Conservation (phyloP, 1,140 invertebrate genomes). For the Calosoma granatense region DNA sequence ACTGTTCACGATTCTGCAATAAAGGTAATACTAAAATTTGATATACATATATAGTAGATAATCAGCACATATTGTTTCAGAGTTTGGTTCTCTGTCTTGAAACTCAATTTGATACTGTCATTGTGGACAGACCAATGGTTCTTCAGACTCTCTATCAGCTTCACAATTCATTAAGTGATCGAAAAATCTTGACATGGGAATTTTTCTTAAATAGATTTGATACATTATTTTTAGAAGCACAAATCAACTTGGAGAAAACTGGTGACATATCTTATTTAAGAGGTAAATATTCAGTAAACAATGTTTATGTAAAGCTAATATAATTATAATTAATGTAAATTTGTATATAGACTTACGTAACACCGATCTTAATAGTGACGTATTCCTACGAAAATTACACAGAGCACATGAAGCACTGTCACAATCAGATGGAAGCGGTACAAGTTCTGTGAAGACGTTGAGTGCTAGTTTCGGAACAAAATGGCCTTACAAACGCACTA, state of each 20-base stretch:
- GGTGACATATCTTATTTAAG: conserved; percentile 72
- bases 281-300: too few species aligned
- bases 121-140: conserved; percentile 93
- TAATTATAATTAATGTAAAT: neutral
- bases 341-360: conserved; percentile 67
- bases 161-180: conserved; percentile 83
- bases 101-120: conserved; percentile 88
- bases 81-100: conserved; percentile 78
- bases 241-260: conserved; percentile 76
- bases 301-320: conserved; percentile 4
- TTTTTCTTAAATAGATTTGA: conserved; percentile 98
- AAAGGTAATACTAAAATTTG: conserved; percentile 41
- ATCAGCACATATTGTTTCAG: conserved; percentile 38
- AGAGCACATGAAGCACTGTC: conserved; percentile 84
- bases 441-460: conserved; percentile 63
- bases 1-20: conserved; percentile 85
- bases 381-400: conserved; percentile 77
- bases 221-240: conserved; percentile 88
- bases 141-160: conserved; percentile 93
- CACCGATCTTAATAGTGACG: conserved; percentile 80
- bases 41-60: neutral
- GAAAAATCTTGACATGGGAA: conserved; percentile 90
- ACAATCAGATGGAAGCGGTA: conserved; percentile 48
- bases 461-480: conserved; percentile 85
- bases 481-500: conserved; percentile 90